Evolutionary conservation across 2,113 vertebrate genomes (phyloP), one percentile per base, ranked within the genome.

Genomic region (Theropithecus gelada): DNA sequence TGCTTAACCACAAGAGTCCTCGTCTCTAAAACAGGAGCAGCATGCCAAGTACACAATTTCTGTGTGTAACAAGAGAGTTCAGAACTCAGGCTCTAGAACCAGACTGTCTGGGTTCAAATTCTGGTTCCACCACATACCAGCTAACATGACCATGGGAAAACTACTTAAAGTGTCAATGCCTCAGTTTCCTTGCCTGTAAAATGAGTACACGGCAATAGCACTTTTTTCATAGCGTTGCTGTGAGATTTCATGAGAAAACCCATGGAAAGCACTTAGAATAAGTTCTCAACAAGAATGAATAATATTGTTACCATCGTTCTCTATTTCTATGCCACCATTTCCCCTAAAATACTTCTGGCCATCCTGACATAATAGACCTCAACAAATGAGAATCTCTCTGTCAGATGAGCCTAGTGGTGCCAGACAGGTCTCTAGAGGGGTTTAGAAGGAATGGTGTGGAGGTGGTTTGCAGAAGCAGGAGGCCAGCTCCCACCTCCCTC

Each of bases 161-260:
- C 43, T 61, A 11, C 38, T 66, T n/a, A n/a, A 75, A 76, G 38
- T 70, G 14, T 78, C 12, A 6, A 16, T 8, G 57, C 35, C 72
- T 88, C 79, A 40, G 86, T 82, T 82, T 97, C 35, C 87, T 82
- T 40, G 12, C 82, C 73, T 93, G 7, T 92, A 68, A 90, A 73
- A 86, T 88, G 75, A 35, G n/a, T 48, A 35, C 48, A 17, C 16
- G 27, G n/a, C 13, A 66, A 88, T 8, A n/a, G 20, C 25, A 38
- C 38, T 72, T 91, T 85, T 76, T 66, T 86, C 38, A 32, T 59
- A 59, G 17, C 2, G n/a, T 17, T 93, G 27, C 83, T 64, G 4
- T 35, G 27, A 86, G 43, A 61, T 92, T 92, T 76, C 57, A 8
- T 30, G 17, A 85, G n/a, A 52, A 82, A 96, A 88, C 66, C 57